Base-by-base conservation (phyloP, 2,113 vertebrate genomes). In the Callopanchax toddi region DNA sequence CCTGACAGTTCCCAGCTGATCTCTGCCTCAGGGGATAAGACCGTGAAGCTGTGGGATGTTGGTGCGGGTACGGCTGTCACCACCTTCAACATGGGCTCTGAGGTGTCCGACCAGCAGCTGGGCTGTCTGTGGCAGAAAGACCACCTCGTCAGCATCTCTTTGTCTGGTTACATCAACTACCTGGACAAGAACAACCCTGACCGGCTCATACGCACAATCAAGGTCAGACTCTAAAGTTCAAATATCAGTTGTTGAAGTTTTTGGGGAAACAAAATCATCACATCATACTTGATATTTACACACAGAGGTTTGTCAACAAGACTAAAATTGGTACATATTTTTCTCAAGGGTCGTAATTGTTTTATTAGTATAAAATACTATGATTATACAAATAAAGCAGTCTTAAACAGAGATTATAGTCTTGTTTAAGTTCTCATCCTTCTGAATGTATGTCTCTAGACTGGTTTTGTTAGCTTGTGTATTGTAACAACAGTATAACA, bases 121-220 rank as follows among this genome's bases (percentile, higher is more conserved):
- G 97, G 97, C 81, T 99, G 97, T 84, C 86, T 99, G 67, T 99
- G 97, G 97, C 96, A 97, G 91, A 95, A 95, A 17, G 86, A 95
- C 74, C 92, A 98, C 82, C 92, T 99, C 69, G 86, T 99, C 73
- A 94, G 93, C 63, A 4, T 99, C 64, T 98, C 97, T 18, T 83
- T 99, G 64, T 96, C 96, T 0, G 97, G 97, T 29, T 95, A 95
- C 86, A 99, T 99, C 91, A 98, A 98, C 88, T 99, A 98, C 83
- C 88, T 99, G 93, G 97, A 99, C 90, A 96, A 89, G 84, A 97
- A 94, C 91, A 98, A 95, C 85, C 96, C 96, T n/a, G 69, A 92
- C 87, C 94, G 94, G 1, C 95, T 96, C 32, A 87, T 97, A 36
- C 94, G 94, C 52, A 78, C 91, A 23, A 78, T 99, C 87, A 98